Conservation (phyloP, 2,113 vertebrate species). For the Cercocebus atys region DNA sequence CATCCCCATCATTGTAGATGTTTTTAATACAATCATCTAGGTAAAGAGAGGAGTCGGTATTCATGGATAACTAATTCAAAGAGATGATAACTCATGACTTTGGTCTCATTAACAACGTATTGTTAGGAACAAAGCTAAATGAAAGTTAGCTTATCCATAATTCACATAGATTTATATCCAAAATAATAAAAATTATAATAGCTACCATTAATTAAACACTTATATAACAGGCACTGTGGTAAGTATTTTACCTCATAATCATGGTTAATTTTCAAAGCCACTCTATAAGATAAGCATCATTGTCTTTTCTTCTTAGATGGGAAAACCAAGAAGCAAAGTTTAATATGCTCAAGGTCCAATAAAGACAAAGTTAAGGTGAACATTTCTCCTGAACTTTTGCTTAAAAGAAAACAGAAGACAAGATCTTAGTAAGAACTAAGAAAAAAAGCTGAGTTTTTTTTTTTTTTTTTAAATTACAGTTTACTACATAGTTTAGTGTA, state of each 20-base stretch:
- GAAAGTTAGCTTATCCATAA: background rate
- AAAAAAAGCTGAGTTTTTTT: background rate
- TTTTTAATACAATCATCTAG: background rate
- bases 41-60: background rate
- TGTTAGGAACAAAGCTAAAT: background rate
- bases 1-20: background rate
- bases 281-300: background rate
- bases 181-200: background rate
- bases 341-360: background rate
- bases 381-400: background rate
- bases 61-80: background rate
- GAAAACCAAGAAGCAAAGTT: background rate
- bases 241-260: background rate
- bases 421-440: background rate
- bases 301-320: background rate
- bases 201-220: background rate
- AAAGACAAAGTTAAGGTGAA: background rate
- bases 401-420: background rate
- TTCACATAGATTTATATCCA: background rate
- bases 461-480: background rate
- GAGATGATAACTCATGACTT: background rate
- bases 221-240: background rate
- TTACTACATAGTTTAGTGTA: background rate
- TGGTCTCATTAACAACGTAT: background rate
- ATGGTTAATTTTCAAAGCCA: background rate